A percentile compares a stretch with the other conserved stretches of the same genome.
Conservation (phyloP, 2,113 vertebrate species). For the Melozone crissalis region DNA sequence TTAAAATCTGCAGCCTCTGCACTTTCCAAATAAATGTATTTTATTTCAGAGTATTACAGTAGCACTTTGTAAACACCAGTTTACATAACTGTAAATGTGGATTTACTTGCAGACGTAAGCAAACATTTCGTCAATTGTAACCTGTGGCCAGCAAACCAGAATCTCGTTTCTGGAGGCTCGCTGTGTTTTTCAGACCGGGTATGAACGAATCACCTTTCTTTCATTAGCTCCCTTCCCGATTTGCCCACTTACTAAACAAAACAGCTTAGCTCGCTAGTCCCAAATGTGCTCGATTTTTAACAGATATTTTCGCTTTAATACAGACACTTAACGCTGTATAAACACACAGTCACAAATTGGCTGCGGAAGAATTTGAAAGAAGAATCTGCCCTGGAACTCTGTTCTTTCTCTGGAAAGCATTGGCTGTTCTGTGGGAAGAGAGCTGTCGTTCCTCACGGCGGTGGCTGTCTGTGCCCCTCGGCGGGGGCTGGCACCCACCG, state of each 20-base stretch:
- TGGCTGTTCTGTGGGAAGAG: not conserved
- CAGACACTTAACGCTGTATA: not conserved
- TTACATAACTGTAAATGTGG: not conserved
- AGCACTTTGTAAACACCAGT: not conserved
- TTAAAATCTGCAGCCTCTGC: not conserved
- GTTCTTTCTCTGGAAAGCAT: not conserved
- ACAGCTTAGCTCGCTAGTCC: not conserved
- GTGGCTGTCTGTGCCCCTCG: not conserved
- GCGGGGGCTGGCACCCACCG: not conserved
- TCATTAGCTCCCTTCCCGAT: not conserved
- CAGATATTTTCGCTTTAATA: not conserved
- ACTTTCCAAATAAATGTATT: not conserved
- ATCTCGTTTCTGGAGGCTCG: not conserved
- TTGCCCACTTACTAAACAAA: not conserved
- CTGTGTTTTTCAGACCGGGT: not conserved
- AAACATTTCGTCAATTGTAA: not conserved
- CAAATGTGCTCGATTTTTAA: not conserved
- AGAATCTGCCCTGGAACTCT: not conserved
- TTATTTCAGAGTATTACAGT: not conserved
- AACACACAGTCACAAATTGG: not conserved
- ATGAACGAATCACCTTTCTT: not conserved
- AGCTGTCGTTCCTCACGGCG: not conserved
- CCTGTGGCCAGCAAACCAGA: not conserved
- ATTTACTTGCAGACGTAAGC: not conserved
- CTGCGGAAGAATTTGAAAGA: not conserved